These are phyloP conservation scores for Temnothorax rugatulus DNA, from an alignment of 2,888 invertebrate species.

Conservation along the genomic window DNA sequence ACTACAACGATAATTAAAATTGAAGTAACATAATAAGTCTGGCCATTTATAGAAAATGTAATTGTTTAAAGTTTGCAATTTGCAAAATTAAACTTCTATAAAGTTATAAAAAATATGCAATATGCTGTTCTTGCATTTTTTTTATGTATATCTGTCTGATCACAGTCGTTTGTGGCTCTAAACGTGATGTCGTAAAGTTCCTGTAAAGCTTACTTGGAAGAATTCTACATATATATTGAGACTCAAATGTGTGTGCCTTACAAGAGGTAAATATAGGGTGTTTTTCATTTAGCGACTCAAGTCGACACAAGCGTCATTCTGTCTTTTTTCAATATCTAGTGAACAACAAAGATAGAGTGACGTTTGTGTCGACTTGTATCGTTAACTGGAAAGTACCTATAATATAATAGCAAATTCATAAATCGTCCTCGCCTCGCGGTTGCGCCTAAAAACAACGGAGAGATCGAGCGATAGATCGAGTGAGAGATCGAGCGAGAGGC, in stretches of 20 bases:
- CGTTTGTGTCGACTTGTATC: too few species aligned
- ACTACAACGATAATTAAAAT: background rate
- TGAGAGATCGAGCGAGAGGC: conserved; percentile 57
- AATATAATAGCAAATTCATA: conserved; percentile 36
- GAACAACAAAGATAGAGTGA: too few species aligned
- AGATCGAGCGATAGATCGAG: conserved; percentile 53
- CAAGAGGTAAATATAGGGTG: background rate
- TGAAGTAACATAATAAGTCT: background rate
- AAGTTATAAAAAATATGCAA: background rate
- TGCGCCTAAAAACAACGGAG: conserved; percentile 43
- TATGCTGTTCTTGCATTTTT: background rate
- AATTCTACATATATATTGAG: background rate
- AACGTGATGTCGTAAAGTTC: background rate
- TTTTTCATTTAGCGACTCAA: too few species aligned
- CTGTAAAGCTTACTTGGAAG: background rate
- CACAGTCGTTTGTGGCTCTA: background rate
- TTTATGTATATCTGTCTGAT: background rate
- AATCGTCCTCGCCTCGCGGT: conserved; percentile 4
- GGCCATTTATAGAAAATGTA: background rate
- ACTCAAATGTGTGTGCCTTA: background rate
- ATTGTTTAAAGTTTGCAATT: background rate
- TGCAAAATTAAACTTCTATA: background rate
- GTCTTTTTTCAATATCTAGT: too few species aligned
- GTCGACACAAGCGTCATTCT: too few species aligned
- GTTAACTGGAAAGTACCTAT: too few species aligned